Evolutionary conservation across 2,113 vertebrate species (phyloP).

Genomic region (Myotis yumanensis): DNA sequence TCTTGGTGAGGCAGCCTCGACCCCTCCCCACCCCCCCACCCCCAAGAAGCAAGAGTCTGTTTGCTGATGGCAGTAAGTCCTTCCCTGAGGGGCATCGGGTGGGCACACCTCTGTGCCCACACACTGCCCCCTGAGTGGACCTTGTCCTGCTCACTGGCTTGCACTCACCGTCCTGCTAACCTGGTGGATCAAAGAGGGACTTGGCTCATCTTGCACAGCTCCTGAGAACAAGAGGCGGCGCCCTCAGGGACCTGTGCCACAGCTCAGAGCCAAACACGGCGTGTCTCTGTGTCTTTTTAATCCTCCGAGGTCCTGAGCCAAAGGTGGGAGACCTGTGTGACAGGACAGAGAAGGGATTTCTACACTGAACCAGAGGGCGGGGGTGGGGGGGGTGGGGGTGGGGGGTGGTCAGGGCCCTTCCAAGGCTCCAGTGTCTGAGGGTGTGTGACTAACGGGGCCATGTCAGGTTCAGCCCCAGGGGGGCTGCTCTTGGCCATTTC

Average conservation of each 20-base stretch:
- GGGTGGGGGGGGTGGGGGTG: too few species aligned
- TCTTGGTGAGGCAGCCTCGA: background rate
- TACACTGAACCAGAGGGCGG: background rate
- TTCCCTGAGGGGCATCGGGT: background rate
- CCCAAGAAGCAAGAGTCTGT: background rate
- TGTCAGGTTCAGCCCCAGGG: background rate
- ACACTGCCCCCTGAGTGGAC: background rate
- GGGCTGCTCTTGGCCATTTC: background rate
- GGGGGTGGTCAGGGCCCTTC: background rate
- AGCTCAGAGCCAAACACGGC: background rate
- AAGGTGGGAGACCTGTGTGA: background rate
- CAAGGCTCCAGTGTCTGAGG: background rate
- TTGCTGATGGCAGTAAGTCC: background rate
- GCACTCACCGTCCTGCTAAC: background rate
- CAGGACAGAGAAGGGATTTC: background rate
- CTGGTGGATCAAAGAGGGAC: background rate
- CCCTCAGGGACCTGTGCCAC: background rate
- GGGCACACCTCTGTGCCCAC: background rate
- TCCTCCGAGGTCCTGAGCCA: background rate
- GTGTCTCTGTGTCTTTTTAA: background rate
- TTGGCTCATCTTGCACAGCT: background rate
- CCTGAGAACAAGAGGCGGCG: background rate
- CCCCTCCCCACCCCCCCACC: background rate
- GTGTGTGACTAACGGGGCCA: background rate
- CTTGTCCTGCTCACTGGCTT: background rate